A percentile compares a stretch with the other conserved stretches of the same genome.
phyloP scores from a whole-genome alignment of 2,113 vertebrate genomes.

The Stegostoma tigrinum region DNA sequence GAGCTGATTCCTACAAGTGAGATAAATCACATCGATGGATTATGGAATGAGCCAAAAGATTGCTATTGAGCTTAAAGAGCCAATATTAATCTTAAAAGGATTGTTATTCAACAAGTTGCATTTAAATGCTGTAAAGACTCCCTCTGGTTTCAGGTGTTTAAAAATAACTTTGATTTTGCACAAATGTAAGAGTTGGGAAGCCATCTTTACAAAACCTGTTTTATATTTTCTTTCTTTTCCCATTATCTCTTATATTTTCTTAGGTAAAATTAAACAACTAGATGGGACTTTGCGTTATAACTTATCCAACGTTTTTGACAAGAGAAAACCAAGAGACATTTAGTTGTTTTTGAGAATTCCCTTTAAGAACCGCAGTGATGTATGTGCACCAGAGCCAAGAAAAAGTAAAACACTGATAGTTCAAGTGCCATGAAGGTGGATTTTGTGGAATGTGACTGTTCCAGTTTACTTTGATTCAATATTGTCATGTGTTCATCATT shows the following conservation, averaged over 20 bases:
- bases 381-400: background rate
- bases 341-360: background rate
- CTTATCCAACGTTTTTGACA: background rate
- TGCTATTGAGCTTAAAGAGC: background rate
- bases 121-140: background rate
- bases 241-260: too few relatives aligned
- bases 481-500: background rate
- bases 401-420: background rate
- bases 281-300: background rate
- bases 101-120: background rate
- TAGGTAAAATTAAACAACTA: background rate
- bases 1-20: background rate
- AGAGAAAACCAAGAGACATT: background rate
- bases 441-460: conserved; percentile 5
- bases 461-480: background rate
- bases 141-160: background rate
- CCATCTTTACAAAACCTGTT: background rate
- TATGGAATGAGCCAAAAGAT: background rate
- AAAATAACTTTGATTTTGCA: background rate
- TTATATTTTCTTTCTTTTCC: too few relatives aligned
- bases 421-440: background rate
- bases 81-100: background rate
- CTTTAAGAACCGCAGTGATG: background rate
- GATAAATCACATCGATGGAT: background rate
- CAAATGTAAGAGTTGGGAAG: background rate